phyloP scores from a whole-genome alignment of 2,888 invertebrate species.

The Callyntrura guangdongensis region DNA sequence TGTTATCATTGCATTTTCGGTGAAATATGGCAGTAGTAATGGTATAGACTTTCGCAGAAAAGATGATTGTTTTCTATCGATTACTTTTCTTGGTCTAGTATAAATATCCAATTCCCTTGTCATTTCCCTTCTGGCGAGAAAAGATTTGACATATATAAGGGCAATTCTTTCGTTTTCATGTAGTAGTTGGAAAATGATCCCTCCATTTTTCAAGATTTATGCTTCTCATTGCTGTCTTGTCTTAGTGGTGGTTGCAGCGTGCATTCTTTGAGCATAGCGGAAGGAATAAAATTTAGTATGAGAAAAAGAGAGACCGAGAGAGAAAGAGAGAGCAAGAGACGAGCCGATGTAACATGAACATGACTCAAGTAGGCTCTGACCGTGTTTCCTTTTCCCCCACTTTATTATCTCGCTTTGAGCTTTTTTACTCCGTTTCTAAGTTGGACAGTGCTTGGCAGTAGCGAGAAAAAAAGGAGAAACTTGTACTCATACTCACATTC shows the following conservation, averaged over 20 bases:
- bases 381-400: conserved; percentile 76
- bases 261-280: conserved; percentile 54
- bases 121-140: conserved; percentile 24
- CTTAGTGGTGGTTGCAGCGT: conserved; percentile 1
- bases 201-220: conserved; percentile 72
- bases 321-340: neutral
- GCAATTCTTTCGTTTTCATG: conserved; percentile 33
- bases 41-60: neutral
- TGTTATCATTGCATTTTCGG: conserved; percentile 54
- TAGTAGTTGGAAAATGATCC: conserved; percentile 70
- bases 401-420: conserved; percentile 76
- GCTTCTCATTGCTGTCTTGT: conserved; percentile 35
- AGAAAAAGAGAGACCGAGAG: neutral
- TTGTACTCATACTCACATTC: conserved; percentile 75
- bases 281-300: neutral
- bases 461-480: conserved; percentile 55
- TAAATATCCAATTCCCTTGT: conserved; percentile 13
- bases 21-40: conserved; percentile 13
- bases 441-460: conserved; percentile 33
- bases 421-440: conserved; percentile 45
- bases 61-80: conserved; percentile 59
- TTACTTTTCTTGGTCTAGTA: conserved; percentile 31
- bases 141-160: conserved; percentile 64
- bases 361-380: conserved; percentile 76
- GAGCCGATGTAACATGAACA: conserved; percentile 64